phyloP scores from a whole-genome alignment of 2,113 vertebrate species.

The Apus apus region DNA sequence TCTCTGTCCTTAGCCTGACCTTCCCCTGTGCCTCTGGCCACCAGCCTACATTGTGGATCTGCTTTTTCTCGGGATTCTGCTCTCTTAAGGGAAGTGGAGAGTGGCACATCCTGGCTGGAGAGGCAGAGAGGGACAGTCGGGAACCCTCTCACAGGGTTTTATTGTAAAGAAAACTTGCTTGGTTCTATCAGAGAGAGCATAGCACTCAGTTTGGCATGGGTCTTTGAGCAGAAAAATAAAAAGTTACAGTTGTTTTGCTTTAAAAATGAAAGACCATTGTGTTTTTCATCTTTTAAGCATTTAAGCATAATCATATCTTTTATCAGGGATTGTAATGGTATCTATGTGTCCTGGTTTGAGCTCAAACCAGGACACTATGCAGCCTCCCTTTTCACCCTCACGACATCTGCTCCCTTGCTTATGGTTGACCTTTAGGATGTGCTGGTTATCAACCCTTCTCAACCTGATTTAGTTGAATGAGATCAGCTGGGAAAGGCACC shows the following conservation, averaged over 20 bases:
- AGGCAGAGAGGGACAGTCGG: not conserved
- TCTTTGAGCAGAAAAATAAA: not conserved
- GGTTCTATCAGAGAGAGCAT: not conserved
- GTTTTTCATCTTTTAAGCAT: not conserved
- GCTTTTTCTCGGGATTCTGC: not conserved
- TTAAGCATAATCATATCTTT: not conserved
- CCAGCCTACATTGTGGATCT: accelerated
- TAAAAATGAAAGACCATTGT: not conserved
- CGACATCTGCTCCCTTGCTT: not conserved
- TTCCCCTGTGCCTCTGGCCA: not conserved
- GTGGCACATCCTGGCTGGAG: accelerated
- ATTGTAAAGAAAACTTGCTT: not conserved
- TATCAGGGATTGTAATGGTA: not conserved
- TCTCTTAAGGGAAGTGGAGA: not conserved
- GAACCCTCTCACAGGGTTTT: not conserved
- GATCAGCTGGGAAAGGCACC: not conserved
- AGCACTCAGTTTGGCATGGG: not conserved
- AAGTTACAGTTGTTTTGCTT: not conserved
- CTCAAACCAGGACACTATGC: too few species aligned
- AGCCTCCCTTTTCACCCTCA: not conserved
- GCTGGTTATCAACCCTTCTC: not conserved
- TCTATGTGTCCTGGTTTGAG: not conserved
- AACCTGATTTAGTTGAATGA: not conserved
- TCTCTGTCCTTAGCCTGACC: not conserved
- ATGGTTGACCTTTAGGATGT: not conserved